phyloP scores from a whole-genome alignment of 2,888 invertebrate genomes.

The Cantharis flavilabris region DNA sequence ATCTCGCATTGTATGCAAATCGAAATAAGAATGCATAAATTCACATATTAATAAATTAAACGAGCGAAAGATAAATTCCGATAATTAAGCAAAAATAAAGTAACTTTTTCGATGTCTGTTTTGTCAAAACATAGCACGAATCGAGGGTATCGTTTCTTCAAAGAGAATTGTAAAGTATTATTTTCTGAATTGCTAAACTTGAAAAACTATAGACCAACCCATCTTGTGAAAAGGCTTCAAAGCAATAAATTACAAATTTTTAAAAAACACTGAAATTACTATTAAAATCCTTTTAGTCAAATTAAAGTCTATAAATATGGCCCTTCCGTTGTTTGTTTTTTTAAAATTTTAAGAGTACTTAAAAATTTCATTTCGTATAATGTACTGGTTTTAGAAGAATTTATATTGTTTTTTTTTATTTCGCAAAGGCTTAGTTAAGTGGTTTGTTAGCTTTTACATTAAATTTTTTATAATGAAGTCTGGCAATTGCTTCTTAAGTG shows the following conservation, averaged over 20 bases:
- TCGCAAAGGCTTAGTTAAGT: neutral
- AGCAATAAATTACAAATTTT: neutral
- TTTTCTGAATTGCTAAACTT: too few relatives aligned
- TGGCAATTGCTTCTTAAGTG: neutral
- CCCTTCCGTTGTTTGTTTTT: neutral
- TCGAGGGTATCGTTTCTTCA: neutral
- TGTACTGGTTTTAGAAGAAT: neutral
- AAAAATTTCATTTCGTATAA: neutral
- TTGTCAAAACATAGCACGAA: neutral
- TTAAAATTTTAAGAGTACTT: neutral
- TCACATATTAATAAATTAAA: neutral
- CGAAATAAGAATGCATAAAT: too few relatives aligned
- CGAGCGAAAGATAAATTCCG: neutral
- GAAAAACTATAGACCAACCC: neutral
- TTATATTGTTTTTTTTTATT: neutral
- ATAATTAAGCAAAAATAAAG: neutral
- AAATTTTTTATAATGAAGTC: neutral
- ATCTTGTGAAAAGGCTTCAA: neutral
- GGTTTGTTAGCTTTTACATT: neutral
- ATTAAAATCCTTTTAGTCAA: neutral
- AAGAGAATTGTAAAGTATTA: neutral
- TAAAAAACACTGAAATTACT: neutral
- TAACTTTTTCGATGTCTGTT: neutral
- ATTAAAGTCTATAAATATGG: neutral
- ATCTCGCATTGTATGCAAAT: too few relatives aligned